Base-by-base conservation (phyloP, 2,113 vertebrate species). In the Tretioscincus oriximinensis region DNA sequence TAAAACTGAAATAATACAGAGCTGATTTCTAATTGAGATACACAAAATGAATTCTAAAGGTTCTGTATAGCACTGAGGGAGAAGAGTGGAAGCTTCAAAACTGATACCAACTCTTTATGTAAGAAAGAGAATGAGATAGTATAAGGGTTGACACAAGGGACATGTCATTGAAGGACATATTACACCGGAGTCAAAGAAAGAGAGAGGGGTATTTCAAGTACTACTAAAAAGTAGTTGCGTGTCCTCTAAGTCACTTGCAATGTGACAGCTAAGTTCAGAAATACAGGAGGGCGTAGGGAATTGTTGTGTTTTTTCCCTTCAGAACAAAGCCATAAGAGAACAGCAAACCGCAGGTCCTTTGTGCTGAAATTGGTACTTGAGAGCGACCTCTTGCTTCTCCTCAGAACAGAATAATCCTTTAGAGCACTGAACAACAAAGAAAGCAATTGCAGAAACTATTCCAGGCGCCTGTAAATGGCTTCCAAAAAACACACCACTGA, bases 221-320 rank as follows among this genome's bases (percentile, higher is more conserved):
- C 58, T 77, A 88, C 80, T 87, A 89, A 87, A 92, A 93, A 88
- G 87, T 86, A 92, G 84, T 86, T 83, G 18, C 75, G 85, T 88
- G 86, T 64, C 80, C 83, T 41, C 5, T 41, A 86, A 73, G 75
- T 82, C 91, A 31, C 41, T 80, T 45, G 69, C 74, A 90, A 84
- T 11, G 26, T 7, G 45, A 77, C 71, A 82, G 78, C 28, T 86
- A 88, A 90, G 89, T 71, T 88, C 81, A 89, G 9, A 14, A 74
- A 72, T 18, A 60, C 9, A 77, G 18, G 68, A 54, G 65, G 58
- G 91, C 89, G 5, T 28, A 28, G 21, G 65, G 41, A 68, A 68
- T 47, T 75, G 51, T 68, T 58, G 65, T 20, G 65, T 88, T 24
- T 77, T 2, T 24, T 78, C 1, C 84, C n/a, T 58, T 78, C 87